A percentile compares a stretch with the other conserved stretches of the same genome.
Conservation (phyloP, 1,140 invertebrate species). For the Pararge aegeria region DNA sequence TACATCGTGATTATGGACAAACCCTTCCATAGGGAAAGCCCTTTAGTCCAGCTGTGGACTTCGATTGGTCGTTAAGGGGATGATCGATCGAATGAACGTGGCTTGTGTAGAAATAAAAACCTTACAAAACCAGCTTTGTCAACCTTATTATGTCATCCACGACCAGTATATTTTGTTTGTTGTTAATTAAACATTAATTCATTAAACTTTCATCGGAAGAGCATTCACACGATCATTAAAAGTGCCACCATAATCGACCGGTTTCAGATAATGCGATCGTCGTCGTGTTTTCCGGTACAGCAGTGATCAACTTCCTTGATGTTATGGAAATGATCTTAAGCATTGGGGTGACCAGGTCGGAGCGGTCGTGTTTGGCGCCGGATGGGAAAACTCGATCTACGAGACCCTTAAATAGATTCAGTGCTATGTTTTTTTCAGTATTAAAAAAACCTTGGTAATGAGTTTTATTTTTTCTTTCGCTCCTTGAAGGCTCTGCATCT, state of each 20-base stretch:
- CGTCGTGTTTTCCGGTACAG: slow-evolving; percentile 15
- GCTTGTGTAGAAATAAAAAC: no score
- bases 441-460: no score
- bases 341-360: slow-evolving; percentile 17
- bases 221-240: slow-evolving; percentile 2
- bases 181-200: background rate
- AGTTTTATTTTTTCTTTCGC: no score
- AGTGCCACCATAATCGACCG: slow-evolving; percentile 9
- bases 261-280: slow-evolving; percentile 9
- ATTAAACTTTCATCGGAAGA: background rate
- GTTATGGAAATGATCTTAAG: slow-evolving; percentile 16
- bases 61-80: no score
- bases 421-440: no score
- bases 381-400: slow-evolving; percentile 6
- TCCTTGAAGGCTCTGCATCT: no score
- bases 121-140: no score
- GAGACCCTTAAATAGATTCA: no score
- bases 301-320: slow-evolving; percentile 11
- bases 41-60: no score
- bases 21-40: no score
- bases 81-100: no score
- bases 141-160: background rate
- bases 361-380: background rate
- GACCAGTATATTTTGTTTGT: background rate
- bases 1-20: no score